Evolutionary conservation across 2,888 invertebrate species (phyloP).

Genomic region (Brachylomia viminalis): DNA sequence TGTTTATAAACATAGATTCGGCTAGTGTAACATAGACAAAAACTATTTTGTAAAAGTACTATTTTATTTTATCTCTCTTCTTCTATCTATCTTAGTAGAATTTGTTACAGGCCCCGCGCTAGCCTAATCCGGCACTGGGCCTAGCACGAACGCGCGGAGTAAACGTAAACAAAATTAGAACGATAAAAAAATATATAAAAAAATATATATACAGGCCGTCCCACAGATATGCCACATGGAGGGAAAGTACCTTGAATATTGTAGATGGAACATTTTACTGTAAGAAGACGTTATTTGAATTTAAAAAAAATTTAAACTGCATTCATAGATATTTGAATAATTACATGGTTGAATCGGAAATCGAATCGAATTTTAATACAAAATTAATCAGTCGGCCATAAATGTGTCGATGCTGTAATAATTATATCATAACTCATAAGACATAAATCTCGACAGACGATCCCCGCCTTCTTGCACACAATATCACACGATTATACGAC

Average conservation of each 20-base stretch:
- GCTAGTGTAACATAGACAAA: not conserved
- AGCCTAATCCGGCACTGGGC: not conserved
- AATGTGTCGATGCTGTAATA: slow-evolving; percentile 1
- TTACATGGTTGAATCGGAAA: too few relatives aligned
- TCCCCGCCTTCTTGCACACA: slow-evolving; percentile 15
- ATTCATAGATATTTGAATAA: too few relatives aligned
- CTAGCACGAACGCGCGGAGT: not conserved
- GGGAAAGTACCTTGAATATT: too few relatives aligned
- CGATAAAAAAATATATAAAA: too few relatives aligned
- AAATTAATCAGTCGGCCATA: not conserved
- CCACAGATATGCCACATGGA: too few relatives aligned
- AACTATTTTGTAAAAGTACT: not conserved
- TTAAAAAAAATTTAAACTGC: too few relatives aligned
- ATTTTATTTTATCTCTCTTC: not conserved
- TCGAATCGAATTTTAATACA: too few relatives aligned
- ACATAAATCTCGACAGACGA: slow-evolving; percentile 24
- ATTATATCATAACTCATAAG: too few relatives aligned
- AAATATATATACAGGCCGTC: too few relatives aligned
- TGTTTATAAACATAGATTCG: not conserved
- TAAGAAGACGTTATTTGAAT: too few relatives aligned
- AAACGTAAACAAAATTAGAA: not conserved
- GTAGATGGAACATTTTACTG: too few relatives aligned
- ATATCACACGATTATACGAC: not conserved
- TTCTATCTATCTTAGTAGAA: not conserved
- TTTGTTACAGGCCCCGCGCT: not conserved